phyloP scores from a whole-genome alignment of 2,113 vertebrate genomes.

The Ornithorhynchus anatinus region DNA sequence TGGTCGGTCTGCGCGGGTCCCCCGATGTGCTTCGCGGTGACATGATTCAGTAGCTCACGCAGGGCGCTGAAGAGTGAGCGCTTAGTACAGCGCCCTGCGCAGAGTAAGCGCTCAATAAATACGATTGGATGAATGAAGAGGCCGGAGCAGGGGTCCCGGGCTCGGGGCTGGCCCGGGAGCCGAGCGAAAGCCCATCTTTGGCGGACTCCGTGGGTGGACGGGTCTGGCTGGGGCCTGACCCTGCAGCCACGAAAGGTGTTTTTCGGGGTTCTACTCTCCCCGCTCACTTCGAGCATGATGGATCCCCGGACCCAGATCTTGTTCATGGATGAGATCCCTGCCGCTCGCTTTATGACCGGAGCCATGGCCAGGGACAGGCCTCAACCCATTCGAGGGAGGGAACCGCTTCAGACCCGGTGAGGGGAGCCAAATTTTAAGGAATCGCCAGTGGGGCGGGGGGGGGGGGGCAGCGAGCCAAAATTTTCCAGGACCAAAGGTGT shows the following conservation, averaged over 20 bases:
- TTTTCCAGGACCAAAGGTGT: constrained; percentile 70
- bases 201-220: constrained; percentile 55
- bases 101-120: no score
- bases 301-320: no score
- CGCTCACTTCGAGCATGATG: no score
- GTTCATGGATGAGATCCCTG: constrained; percentile 52
- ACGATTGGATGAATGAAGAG: no score
- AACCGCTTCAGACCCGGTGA: constrained; percentile 66
- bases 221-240: constrained; percentile 55
- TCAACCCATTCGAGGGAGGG: constrained; percentile 72
- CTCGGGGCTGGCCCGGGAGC: constrained; percentile 60
- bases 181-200: constrained; percentile 61
- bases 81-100: constrained; percentile 62
- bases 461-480: no score
- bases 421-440: constrained; percentile 77
- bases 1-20: constrained; percentile 74
- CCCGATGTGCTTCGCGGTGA: constrained; percentile 78
- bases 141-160: no score
- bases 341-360: constrained; percentile 62
- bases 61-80: constrained; percentile 74
- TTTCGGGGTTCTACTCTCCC: no score
- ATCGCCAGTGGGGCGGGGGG: constrained; percentile 68
- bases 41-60: constrained; percentile 79
- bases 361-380: background rate
- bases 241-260: no score